These are phyloP conservation scores for Drosophila parvula DNA, from an alignment of 1,140 invertebrate species.

Conservation along the genomic window DNA sequence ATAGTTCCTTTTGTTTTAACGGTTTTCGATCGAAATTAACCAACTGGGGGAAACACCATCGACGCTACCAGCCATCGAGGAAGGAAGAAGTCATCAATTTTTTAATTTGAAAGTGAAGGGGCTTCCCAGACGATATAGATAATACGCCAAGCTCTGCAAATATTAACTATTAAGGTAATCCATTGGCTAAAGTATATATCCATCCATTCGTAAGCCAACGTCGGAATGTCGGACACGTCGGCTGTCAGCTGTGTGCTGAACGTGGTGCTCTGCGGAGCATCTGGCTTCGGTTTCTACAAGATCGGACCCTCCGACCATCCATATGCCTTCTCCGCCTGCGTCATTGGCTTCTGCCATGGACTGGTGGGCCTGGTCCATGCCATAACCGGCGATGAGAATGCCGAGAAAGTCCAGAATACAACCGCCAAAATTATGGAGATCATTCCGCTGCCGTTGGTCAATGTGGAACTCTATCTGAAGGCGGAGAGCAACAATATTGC, in stretches of 20 bases:
- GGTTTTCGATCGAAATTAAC: too few relatives aligned
- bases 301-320: slow-evolving; percentile 56
- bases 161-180: too few relatives aligned
- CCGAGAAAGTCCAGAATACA: slow-evolving; percentile 1
- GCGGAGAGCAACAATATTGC: slow-evolving; percentile 65
- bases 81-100: too few relatives aligned
- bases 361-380: slow-evolving; percentile 36
- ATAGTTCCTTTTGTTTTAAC: not conserved
- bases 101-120: too few relatives aligned
- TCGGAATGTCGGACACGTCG: slow-evolving; percentile 48
- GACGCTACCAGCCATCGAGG: too few relatives aligned
- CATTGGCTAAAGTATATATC: too few relatives aligned
- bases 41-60: too few relatives aligned
- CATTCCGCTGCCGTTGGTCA: slow-evolving; percentile 67
- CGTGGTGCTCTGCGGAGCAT: slow-evolving; percentile 58
- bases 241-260: slow-evolving; percentile 41
- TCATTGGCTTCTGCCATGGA: slow-evolving; percentile 72
- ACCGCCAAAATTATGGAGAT: slow-evolving; percentile 49
- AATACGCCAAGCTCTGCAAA: too few relatives aligned
- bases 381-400: not conserved
- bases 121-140: too few relatives aligned
- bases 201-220: too few relatives aligned
- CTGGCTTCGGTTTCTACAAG: slow-evolving; percentile 51
- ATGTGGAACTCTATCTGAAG: slow-evolving; percentile 60
- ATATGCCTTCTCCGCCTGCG: slow-evolving; percentile 68